Percentiles rank a stretch among this genome's conserved stretches.
phyloP scores from a whole-genome alignment of 2,797 vertebrate species.

The Mus minutoides region DNA sequence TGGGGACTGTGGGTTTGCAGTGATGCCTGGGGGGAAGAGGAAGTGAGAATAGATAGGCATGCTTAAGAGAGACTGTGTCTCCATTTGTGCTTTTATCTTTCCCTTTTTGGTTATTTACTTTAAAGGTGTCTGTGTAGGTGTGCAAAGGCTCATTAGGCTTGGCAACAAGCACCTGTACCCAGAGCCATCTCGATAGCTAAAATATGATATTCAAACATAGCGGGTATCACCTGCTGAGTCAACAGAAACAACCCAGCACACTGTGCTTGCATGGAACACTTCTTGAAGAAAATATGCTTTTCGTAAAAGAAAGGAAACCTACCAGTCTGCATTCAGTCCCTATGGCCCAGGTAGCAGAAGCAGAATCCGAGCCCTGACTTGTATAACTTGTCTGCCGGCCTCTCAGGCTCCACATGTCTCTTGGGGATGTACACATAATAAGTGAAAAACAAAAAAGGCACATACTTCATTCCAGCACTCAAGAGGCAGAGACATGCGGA shows the following conservation, averaged over 20 bases:
- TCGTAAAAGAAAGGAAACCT: not conserved
- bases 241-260: fast-evolving
- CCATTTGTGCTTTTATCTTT: not conserved
- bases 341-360: not conserved
- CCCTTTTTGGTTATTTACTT: not conserved
- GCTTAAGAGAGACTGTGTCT: not conserved
- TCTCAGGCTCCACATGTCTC: not conserved
- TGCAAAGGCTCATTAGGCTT: not conserved
- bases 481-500: not conserved
- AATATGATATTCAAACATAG: not conserved
- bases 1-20: not conserved
- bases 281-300: not conserved
- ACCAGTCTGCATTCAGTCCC: not conserved
- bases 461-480: not conserved
- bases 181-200: not conserved
- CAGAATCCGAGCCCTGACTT: not conserved
- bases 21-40: not conserved
- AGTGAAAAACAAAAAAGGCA: not conserved
- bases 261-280: not conserved
- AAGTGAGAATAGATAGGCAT: not conserved
- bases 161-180: not conserved
- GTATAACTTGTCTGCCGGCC: not conserved
- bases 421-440: not conserved
- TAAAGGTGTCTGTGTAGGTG: not conserved
- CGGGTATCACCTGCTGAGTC: not conserved